Evolutionary conservation across 2,113 vertebrate species (phyloP).

Genomic region (Mobula birostris): DNA sequence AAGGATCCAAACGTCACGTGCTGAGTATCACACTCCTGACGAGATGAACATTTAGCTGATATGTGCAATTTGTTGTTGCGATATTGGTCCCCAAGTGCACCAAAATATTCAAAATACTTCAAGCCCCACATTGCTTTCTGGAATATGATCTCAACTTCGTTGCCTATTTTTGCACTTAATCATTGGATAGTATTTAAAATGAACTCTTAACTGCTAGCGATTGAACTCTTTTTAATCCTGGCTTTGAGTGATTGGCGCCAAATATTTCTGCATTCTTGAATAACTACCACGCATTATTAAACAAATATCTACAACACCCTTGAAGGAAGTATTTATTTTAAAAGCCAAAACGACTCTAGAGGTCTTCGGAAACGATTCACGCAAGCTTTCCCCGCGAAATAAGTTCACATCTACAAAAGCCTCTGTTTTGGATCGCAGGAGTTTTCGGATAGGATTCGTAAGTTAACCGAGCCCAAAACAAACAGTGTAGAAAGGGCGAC

Average conservation of each 20-base stretch:
- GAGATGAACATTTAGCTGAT: not conserved
- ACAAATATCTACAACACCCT: not conserved
- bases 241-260: not conserved
- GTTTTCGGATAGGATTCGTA: not conserved
- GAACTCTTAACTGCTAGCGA: not conserved
- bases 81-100: not conserved
- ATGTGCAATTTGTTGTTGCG: not conserved
- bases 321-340: not conserved
- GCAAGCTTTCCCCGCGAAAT: too few relatives aligned
- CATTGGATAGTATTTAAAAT: not conserved
- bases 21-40: not conserved
- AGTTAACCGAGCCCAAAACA: not conserved
- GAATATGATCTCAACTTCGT: not conserved
- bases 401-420: not conserved
- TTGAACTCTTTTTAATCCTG: too few relatives aligned
- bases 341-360: too few relatives aligned
- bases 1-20: not conserved
- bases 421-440: not conserved
- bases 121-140: not conserved
- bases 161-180: not conserved
- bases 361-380: too few relatives aligned
- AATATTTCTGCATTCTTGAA: not conserved
- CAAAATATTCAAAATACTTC: not conserved
- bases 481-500: not conserved
- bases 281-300: not conserved